phyloP scores from a whole-genome alignment of 2,888 invertebrate species.

The Zaprionus bogoriensis region DNA sequence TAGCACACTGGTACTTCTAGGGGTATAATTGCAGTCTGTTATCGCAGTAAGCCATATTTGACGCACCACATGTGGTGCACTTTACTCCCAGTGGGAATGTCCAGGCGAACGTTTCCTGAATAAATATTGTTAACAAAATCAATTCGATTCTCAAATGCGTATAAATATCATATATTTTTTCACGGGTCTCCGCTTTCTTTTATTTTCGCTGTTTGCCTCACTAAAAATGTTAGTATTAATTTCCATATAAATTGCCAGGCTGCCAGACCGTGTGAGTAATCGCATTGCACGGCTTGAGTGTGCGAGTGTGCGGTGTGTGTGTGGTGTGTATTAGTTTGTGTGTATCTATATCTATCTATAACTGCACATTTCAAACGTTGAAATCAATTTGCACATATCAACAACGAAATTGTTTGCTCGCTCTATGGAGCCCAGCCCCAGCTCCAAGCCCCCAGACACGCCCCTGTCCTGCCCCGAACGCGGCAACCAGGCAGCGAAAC shows the following conservation, averaged over 20 bases:
- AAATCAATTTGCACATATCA: slow-evolving; percentile 79
- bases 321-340: slow-evolving; percentile 9
- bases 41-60: too few relatives aligned
- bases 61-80: too few relatives aligned
- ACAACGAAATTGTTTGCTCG: slow-evolving; percentile 75
- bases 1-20: too few relatives aligned
- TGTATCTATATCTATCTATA: slow-evolving; percentile 48
- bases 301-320: background rate
- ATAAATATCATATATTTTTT: slow-evolving; percentile 2
- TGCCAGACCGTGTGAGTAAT: slow-evolving; percentile 29
- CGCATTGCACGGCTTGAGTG: slow-evolving; percentile 29
- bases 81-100: too few relatives aligned
- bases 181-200: slow-evolving; percentile 1
- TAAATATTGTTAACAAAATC: slow-evolving; percentile 57
- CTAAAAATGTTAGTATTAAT: slow-evolving; percentile 72
- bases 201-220: slow-evolving; percentile 24
- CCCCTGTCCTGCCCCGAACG: background rate
- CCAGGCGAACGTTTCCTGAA: slow-evolving; percentile 31
- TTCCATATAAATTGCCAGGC: slow-evolving; percentile 70
- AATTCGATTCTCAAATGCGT: slow-evolving; percentile 40
- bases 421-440: slow-evolving; percentile 45
- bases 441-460: background rate
- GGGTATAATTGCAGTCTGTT: too few relatives aligned
- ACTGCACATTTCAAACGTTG: slow-evolving; percentile 71
- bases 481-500: slow-evolving; percentile 35